phyloP scores from a whole-genome alignment of 23 tunicate genomes.

The Halocynthia aurantium region DNA sequence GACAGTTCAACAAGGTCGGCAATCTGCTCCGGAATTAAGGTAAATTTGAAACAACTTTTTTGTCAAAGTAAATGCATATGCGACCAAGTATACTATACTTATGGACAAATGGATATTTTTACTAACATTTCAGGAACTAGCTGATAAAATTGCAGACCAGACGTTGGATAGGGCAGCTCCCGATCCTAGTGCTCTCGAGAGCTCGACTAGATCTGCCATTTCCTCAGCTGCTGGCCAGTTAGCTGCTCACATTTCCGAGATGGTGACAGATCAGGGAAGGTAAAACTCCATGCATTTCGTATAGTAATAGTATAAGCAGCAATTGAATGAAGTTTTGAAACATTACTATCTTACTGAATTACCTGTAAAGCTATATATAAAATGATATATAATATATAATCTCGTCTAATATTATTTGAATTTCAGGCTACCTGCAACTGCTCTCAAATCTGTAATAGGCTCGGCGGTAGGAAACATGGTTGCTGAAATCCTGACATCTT shows the following conservation, averaged over 20 bases:
- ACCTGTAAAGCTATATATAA: background rate
- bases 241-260: constrained; percentile 11
- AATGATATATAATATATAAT: background rate
- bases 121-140: constrained; percentile 24
- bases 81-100: background rate
- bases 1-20: constrained; percentile 29
- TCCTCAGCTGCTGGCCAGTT: constrained; percentile 23
- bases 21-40: constrained; percentile 35
- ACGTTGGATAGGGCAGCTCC: constrained; percentile 27
- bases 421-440: constrained; percentile 3
- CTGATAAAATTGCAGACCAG: constrained; percentile 21
- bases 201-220: constrained; percentile 40
- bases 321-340: constrained; percentile 13
- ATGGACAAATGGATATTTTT: background rate
- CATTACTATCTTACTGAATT: background rate
- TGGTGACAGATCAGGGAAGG: constrained; percentile 11
- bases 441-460: constrained; percentile 37
- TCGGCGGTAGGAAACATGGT: constrained; percentile 50
- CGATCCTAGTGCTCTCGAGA: constrained; percentile 15
- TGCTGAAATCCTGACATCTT: constrained; percentile 29
- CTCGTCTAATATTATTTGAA: background rate
- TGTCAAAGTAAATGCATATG: background rate
- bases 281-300: constrained; percentile 4
- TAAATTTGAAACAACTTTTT: background rate
- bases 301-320: background rate